Percentiles rank a stretch among this genome's conserved stretches.
These are phyloP conservation scores for Microcebus ravelobensis DNA, from an alignment of 2,113 vertebrate genomes.

Conservation along the genomic window DNA sequence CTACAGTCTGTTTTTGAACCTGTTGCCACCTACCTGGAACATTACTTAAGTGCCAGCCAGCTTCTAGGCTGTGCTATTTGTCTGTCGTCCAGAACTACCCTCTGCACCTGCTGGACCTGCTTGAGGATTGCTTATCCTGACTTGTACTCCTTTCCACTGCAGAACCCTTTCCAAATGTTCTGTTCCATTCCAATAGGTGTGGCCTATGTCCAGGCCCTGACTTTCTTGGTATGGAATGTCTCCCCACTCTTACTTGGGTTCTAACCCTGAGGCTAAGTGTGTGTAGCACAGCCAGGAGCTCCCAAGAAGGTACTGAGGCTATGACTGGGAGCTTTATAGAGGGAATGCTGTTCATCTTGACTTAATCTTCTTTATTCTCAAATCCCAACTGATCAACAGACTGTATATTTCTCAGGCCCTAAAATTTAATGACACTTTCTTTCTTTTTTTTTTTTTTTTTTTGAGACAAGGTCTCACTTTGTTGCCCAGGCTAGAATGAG, in stretches of 20 bases:
- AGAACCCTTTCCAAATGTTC: neutral
- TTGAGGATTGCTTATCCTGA: neutral
- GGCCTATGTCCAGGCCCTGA: neutral
- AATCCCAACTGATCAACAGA: neutral
- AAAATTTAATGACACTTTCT: neutral
- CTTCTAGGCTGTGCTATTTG: neutral
- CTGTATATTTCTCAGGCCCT: slow-evolving; percentile 18
- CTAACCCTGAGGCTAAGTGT: neutral
- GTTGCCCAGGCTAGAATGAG: no score
- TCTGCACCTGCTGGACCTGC: neutral
- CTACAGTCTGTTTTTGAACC: neutral
- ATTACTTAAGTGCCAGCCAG: neutral
- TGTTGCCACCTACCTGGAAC: neutral
- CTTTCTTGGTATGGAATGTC: neutral
- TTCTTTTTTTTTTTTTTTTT: no score
- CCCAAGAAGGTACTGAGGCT: neutral
- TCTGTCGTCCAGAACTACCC: neutral
- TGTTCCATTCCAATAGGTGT: neutral
- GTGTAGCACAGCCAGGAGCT: neutral
- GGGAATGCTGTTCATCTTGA: neutral
- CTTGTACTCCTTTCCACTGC: neutral
- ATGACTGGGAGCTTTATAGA: neutral
- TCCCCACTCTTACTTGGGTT: neutral
- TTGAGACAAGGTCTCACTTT: no score
- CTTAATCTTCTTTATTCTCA: slow-evolving; percentile 22